Base-by-base conservation (phyloP, 2,888 invertebrate species). In the Graphium colonna region DNA sequence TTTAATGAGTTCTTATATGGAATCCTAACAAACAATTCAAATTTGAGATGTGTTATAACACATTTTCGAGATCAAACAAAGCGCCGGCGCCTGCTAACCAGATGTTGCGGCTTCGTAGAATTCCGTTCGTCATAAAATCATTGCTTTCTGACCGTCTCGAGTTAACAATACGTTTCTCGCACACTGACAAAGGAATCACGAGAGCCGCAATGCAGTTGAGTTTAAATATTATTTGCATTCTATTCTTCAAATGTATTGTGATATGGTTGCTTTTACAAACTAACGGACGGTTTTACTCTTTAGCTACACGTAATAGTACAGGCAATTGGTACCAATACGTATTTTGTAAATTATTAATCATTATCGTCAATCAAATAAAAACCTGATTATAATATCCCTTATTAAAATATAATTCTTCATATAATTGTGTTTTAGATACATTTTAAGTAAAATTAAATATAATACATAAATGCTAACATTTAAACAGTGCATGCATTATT, bases 81-180 rank as follows among this genome's bases (percentile, higher is more conserved):
- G 51, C 45, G 43, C 40, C 48, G 55, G 55, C 51, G 54, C 51
- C 38, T 51, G 44, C 28, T 17, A 28, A 5, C 52, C 55, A 56
- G 55, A 56, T 56, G 55, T 36, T 47, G 33, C 51, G 0, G 33
- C 49, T 54, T 54, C 49, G 8, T 9, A 33, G 48, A 50, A 49
- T 48, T 43, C n/a, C 31, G 4, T 33, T 33, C 16, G 26, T 52
- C 41, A 42, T 47, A 52, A 42, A 31, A 40, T 45, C 21, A 33
- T 18, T 28, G 42, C 28, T 39, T 46, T 46, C 15, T 17, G 26
- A 38, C 38, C 21, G 38, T 10, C 41, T 10, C 41, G 16, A 17
- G 21, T 38, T 21, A 52, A 42, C 47, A 36, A 39, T 51, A 1
- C 39, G 36, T 47, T 38, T 17, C 26, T 21, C 26, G 33, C 18